Percentiles rank a stretch among this genome's conserved stretches.
Conservation (phyloP, 2,113 vertebrate genomes). For the Pygoscelis antarcticus region DNA sequence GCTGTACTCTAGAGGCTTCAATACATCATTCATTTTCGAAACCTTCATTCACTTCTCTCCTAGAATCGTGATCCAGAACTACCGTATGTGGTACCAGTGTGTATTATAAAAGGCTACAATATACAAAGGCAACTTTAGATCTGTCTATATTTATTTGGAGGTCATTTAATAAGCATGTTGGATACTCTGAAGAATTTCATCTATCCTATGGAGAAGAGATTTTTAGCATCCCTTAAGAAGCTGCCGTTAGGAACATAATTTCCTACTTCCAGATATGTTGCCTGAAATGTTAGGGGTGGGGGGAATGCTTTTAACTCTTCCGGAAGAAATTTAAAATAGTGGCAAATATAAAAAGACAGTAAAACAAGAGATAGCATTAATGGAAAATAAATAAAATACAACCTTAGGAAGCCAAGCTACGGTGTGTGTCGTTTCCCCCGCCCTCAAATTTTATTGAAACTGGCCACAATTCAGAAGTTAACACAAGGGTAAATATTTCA, state of each 20-base stretch:
- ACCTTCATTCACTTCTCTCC: background rate
- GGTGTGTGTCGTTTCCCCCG: accelerated
- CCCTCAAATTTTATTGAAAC: background rate
- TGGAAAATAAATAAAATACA: background rate
- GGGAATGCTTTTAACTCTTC: background rate
- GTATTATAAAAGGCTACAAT: background rate
- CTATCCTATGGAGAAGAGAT: background rate
- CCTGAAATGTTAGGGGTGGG: background rate
- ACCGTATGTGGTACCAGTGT: accelerated
- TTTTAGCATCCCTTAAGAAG: background rate
- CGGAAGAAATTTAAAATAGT: background rate
- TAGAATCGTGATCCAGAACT: background rate
- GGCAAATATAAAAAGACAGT: background rate
- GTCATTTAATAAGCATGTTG: background rate
- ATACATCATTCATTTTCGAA: background rate
- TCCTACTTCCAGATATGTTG: background rate
- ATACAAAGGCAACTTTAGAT: background rate
- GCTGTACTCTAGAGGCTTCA: background rate
- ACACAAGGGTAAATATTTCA: background rate
- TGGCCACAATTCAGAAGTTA: background rate
- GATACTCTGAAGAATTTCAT: background rate
- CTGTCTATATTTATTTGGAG: background rate
- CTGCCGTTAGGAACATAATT: background rate
- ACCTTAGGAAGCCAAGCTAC: background rate
- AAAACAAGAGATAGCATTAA: background rate